Percentiles rank a stretch among this genome's conserved stretches.
phyloP scores from a whole-genome alignment of 2,113 vertebrate genomes.

The Sakesphorus luctuosus region DNA sequence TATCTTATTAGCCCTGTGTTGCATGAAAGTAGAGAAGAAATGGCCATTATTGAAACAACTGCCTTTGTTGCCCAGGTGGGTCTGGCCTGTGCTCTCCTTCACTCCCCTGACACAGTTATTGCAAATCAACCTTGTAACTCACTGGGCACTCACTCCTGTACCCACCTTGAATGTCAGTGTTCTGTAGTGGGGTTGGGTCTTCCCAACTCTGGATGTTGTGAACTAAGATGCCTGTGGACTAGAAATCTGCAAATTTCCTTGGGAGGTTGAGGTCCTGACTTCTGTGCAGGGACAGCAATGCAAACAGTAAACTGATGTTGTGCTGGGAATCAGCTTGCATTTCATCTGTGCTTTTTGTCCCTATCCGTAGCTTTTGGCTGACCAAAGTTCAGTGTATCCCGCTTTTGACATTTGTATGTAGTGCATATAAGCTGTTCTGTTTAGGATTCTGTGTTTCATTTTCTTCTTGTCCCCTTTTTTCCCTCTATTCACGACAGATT shows the following conservation, averaged over 20 bases:
- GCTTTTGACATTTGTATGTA: not conserved
- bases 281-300: not conserved
- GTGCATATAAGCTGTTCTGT: not conserved
- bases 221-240: not conserved
- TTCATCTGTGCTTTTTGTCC: not conserved
- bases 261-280: not conserved
- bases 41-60: not conserved
- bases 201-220: not conserved
- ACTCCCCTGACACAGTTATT: not conserved
- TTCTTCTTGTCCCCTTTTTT: not conserved
- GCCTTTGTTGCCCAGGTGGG: not conserved
- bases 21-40: not conserved
- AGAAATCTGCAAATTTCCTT: not conserved
- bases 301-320: accelerated
- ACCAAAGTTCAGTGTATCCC: not conserved
- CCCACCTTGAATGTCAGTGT: not conserved
- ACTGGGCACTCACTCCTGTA: not conserved
- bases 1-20: not conserved
- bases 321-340: not conserved
- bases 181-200: not conserved
- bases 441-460: not conserved
- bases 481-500: not conserved
- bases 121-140: not conserved
- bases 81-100: not conserved
- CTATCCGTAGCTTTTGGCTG: not conserved